A percentile compares a stretch with the other conserved stretches of the same genome.
Conservation (phyloP, 2,888 invertebrate genomes). For the Entomobrya proxima region DNA sequence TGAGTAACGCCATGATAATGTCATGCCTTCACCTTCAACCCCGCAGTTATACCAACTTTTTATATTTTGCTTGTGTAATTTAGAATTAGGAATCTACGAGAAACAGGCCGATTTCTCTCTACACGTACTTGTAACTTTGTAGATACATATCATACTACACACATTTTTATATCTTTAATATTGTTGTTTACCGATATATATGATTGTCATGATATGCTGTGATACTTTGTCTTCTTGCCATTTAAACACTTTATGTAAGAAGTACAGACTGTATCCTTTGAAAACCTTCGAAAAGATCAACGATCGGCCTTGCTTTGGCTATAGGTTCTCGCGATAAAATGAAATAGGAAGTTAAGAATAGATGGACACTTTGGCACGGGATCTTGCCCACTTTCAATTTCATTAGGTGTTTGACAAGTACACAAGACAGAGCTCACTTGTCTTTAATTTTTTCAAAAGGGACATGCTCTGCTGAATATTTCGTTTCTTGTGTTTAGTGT, state of each 20-base stretch:
- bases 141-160: not conserved
- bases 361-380: slow-evolving; percentile 31
- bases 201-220: not conserved
- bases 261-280: not conserved
- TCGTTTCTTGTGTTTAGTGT: not conserved
- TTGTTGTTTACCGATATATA: not conserved
- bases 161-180: too few species aligned
- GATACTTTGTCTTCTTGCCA: not conserved
- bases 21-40: slow-evolving; percentile 61
- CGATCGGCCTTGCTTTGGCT: slow-evolving; percentile 43
- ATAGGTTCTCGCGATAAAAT: slow-evolving; percentile 13
- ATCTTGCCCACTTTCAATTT: slow-evolving; percentile 60
- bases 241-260: slow-evolving; percentile 9
- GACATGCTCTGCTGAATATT: not conserved
- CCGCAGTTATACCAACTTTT: slow-evolving; percentile 60
- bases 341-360: not conserved
- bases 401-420: slow-evolving; percentile 48
- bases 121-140: not conserved
- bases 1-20: slow-evolving; percentile 48
- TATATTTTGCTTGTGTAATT: slow-evolving; percentile 52
- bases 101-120: slow-evolving; percentile 56
- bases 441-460: not conserved
- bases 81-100: not conserved
- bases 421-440: slow-evolving; percentile 6
- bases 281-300: not conserved